Conservation (phyloP, 2,797 vertebrate genomes). For the Sebastes hubbsi region DNA sequence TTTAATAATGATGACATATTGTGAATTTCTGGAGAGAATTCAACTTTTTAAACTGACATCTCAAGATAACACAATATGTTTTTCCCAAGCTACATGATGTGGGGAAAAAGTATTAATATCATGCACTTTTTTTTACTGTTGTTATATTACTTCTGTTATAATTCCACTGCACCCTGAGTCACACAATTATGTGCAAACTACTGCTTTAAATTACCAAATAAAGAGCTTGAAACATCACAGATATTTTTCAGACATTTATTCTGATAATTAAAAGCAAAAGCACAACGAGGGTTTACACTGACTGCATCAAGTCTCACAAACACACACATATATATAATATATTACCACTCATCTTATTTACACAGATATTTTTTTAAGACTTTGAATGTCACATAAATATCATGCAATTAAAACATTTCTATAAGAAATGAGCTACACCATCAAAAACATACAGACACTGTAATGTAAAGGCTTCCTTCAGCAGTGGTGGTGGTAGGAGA, state of each 20-base stretch:
- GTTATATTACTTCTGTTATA: too few species aligned
- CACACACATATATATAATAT: constrained; percentile 59
- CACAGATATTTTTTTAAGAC: constrained; percentile 44
- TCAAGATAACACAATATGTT: not conserved
- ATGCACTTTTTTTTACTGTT: not conserved
- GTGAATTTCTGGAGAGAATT: not conserved
- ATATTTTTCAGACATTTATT: constrained; percentile 57
- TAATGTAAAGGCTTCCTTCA: constrained; percentile 46
- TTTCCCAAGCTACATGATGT: not conserved
- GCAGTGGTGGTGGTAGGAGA: constrained; percentile 71
- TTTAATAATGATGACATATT: not conserved
- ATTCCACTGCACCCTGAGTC: not conserved
- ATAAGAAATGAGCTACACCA: constrained; percentile 64
- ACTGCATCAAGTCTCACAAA: constrained; percentile 44
- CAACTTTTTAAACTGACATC: not conserved
- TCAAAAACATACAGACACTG: constrained; percentile 4
- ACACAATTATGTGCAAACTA: not conserved
- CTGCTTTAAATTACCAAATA: not conserved
- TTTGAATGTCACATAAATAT: constrained; percentile 73
- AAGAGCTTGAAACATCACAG: not conserved
- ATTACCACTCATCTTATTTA: constrained; percentile 81
- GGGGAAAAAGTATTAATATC: not conserved
- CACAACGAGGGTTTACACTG: not conserved
- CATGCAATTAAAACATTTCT: constrained; percentile 73
- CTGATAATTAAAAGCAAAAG: constrained; percentile 28